phyloP scores from a whole-genome alignment of 2,113 vertebrate species.

The Spizaetus ornatus region DNA sequence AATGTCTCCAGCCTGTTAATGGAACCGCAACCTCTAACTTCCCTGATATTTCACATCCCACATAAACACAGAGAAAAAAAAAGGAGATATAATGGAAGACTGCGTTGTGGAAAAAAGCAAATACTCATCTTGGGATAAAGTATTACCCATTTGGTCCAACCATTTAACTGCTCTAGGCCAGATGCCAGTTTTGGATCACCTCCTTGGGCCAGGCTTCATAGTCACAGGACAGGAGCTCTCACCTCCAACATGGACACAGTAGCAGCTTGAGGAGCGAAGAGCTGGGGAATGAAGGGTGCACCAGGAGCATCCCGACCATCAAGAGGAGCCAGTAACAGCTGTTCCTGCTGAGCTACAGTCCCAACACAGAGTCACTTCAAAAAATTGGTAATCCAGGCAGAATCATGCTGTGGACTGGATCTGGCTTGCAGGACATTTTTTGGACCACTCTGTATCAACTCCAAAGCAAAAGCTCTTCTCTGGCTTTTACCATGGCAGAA shows the following conservation, averaged over 20 bases:
- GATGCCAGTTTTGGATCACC: not conserved
- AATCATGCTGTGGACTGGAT: slow-evolving; percentile 1
- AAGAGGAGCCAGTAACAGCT: slow-evolving; percentile 15
- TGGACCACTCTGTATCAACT: not conserved
- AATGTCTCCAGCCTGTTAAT: not conserved
- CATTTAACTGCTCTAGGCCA: not conserved
- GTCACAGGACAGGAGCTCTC: not conserved
- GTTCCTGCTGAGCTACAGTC: slow-evolving; percentile 1
- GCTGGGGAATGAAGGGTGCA: not conserved
- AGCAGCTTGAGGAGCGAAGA: not conserved
- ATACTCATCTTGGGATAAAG: not conserved
- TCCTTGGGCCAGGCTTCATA: not conserved
- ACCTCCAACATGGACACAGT: not conserved
- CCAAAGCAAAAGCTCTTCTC: slow-evolving; percentile 18
- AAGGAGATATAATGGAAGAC: not conserved
- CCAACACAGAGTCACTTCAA: slow-evolving; percentile 26
- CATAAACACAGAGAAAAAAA: not conserved
- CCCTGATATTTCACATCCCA: not conserved
- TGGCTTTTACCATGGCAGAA: not conserved
- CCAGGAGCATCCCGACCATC: not conserved
- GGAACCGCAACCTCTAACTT: not conserved
- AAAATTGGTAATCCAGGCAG: slow-evolving; percentile 24
- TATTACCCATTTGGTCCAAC: not conserved
- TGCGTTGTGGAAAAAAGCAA: not conserved
- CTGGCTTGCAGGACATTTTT: slow-evolving; percentile 12